Evolutionary conservation across 2,113 vertebrate species (phyloP).

Genomic region (Syngnathus floridae): DNA sequence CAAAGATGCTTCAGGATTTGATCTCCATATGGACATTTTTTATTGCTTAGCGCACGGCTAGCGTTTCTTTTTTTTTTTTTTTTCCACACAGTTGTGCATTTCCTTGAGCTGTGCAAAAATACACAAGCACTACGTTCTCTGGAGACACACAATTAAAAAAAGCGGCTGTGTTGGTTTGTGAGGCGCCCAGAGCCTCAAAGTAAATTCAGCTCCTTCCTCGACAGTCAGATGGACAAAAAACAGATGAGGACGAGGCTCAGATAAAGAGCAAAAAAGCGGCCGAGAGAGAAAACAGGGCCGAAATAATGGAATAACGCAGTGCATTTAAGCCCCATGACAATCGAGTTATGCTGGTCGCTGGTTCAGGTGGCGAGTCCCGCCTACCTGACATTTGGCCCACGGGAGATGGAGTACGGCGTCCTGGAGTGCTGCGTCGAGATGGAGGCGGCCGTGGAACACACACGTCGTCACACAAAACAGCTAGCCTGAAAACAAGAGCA

Average conservation of each 20-base stretch:
- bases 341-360: slow-evolving; percentile 50
- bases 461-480: slow-evolving; percentile 87
- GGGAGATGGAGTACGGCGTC: slow-evolving; percentile 89
- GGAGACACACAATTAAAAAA: not conserved
- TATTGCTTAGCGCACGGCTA: no score
- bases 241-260: slow-evolving; percentile 39
- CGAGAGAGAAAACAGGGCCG: slow-evolving; percentile 44
- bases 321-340: slow-evolving; percentile 51
- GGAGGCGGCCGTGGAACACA: slow-evolving; percentile 89
- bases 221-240: slow-evolving; percentile 47
- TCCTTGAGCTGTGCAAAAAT: not conserved
- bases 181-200: slow-evolving; percentile 15
- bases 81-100: no score
- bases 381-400: slow-evolving; percentile 92
- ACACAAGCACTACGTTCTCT: not conserved
- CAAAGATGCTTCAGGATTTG: no score
- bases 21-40: no score
- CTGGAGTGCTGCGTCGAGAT: slow-evolving; percentile 94
- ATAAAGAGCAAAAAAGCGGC: slow-evolving; percentile 41
- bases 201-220: slow-evolving; percentile 29
- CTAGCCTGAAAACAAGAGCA: no score
- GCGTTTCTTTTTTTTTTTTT: no score
- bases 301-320: slow-evolving; percentile 55
- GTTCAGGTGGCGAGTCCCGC: slow-evolving; percentile 62
- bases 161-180: not conserved